Evolutionary conservation across 2,113 vertebrate species (phyloP).

Genomic region (Oncorhynchus keta): DNA sequence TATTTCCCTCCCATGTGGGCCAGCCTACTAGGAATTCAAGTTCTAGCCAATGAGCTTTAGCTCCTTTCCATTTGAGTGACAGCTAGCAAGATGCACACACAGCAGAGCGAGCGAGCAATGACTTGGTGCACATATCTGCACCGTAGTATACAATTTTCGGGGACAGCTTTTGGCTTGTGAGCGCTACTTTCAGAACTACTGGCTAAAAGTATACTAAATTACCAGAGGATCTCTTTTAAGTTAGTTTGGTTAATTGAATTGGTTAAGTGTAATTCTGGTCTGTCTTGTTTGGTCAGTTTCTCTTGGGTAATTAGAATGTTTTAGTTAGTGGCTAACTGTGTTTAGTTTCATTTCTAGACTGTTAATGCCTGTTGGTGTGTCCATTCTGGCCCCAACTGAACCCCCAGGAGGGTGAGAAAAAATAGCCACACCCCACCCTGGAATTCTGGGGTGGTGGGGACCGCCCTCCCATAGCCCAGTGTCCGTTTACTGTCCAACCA

Average conservation of each 20-base stretch:
- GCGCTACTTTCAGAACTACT: too few species aligned
- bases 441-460: slow-evolving; percentile 74
- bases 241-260: neutral
- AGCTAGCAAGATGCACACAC: too few species aligned
- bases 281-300: neutral
- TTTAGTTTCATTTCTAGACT: neutral
- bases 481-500: slow-evolving; percentile 91
- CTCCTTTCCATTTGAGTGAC: too few species aligned
- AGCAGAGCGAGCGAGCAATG: too few species aligned
- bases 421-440: slow-evolving; percentile 51
- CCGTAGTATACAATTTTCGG: too few species aligned
- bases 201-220: too few species aligned
- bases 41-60: too few species aligned
- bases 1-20: too few species aligned
- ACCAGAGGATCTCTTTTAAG: neutral
- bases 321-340: neutral
- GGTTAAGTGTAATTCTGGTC: neutral
- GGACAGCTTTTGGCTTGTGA: too few species aligned
- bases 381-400: slow-evolving; percentile 6
- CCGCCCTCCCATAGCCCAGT: slow-evolving; percentile 63
- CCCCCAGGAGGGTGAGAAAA: slow-evolving; percentile 20
- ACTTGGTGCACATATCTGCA: too few species aligned
- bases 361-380: slow-evolving; percentile 40
- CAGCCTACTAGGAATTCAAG: too few species aligned
- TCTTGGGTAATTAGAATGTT: neutral